Conservation (phyloP, 2,888 invertebrate species). For the Hoplodrina ambigua region DNA sequence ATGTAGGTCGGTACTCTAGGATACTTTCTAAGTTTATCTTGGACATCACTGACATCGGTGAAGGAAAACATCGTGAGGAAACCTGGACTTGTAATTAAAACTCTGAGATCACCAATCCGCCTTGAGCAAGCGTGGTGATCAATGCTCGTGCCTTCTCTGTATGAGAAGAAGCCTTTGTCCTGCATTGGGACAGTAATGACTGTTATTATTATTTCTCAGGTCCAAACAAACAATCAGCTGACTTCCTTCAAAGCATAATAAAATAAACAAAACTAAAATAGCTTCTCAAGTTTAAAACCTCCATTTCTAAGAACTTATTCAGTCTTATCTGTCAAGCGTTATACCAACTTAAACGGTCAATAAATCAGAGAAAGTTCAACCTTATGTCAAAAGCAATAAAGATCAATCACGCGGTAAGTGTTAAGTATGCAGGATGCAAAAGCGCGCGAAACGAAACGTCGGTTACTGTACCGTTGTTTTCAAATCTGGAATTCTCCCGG, state of each 20-base stretch:
- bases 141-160: too few species aligned
- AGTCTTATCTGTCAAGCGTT: conserved; percentile 56
- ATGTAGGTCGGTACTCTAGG: too few species aligned
- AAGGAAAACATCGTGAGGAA: too few species aligned
- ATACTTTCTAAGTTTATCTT: too few species aligned
- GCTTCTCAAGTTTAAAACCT: conserved; percentile 33
- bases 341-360: neutral
- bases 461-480: conserved; percentile 74
- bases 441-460: conserved; percentile 64
- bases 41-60: too few species aligned
- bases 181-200: too few species aligned
- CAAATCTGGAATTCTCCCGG: conserved; percentile 79
- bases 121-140: too few species aligned
- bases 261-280: conserved; percentile 41
- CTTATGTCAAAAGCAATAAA: conserved; percentile 1
- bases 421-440: conserved; percentile 49
- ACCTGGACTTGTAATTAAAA: too few species aligned
- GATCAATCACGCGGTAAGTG: conserved; percentile 12
- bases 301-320: conserved; percentile 62
- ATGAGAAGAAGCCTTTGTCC: too few species aligned
- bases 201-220: too few species aligned
- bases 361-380: conserved; percentile 15
- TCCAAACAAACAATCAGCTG: conserved; percentile 38
- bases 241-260: conserved; percentile 9
- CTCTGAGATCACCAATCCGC: too few species aligned